These are phyloP conservation scores for Salarias fasciatus DNA, from an alignment of 2,797 vertebrate genomes.

Conservation along the genomic window DNA sequence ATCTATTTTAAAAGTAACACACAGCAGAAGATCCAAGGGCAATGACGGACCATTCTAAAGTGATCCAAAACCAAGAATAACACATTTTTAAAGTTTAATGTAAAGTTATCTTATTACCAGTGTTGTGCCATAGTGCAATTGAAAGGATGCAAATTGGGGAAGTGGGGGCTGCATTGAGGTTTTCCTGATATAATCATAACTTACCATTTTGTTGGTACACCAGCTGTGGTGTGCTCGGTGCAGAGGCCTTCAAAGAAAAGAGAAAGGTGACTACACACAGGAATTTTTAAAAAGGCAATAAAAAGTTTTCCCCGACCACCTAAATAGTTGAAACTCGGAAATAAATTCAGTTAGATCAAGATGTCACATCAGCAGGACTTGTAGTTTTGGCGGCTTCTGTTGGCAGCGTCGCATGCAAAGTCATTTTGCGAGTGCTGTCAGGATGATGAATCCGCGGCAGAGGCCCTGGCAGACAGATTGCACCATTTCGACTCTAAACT, in stretches of 20 bases:
- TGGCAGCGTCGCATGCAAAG: conserved; percentile 41
- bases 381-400: conserved; percentile 44
- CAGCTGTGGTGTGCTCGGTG: conserved; percentile 83
- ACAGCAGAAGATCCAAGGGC: not conserved
- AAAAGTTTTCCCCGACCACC: conserved; percentile 25
- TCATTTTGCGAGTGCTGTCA: conserved; percentile 50
- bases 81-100: not conserved
- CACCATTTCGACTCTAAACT: conserved; percentile 24
- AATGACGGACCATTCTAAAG: not conserved
- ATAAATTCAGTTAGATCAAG: conserved; percentile 49
- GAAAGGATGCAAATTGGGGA: conserved; percentile 3
- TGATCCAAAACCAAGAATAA: not conserved
- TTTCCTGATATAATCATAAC: conserved; percentile 2
- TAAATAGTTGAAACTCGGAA: conserved; percentile 29
- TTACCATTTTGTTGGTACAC: conserved; percentile 97
- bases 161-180: not conserved
- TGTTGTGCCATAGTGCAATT: no score
- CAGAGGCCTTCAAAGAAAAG: conserved; percentile 72
- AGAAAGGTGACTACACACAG: conserved; percentile 23
- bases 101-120: not conserved
- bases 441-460: conserved; percentile 25
- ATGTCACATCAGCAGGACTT: conserved; percentile 50
- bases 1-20: conserved; percentile 11
- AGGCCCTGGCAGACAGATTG: conserved; percentile 12
- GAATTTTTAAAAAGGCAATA: conserved; percentile 6